A percentile compares a stretch with the other conserved stretches of the same genome.
Conservation (phyloP, 1,140 invertebrate species). For the Melanaphis sacchari region DNA sequence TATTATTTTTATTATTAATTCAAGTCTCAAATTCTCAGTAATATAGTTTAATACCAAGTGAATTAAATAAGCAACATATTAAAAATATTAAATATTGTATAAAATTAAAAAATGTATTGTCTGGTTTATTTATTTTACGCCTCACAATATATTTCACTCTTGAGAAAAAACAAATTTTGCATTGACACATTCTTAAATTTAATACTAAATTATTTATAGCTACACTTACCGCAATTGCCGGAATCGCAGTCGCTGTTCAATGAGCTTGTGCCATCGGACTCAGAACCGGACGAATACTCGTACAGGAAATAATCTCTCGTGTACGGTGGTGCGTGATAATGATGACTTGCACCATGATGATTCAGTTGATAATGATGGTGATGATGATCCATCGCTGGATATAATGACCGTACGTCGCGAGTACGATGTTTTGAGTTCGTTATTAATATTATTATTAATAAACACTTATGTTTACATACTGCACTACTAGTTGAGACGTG, state of each 20-base stretch:
- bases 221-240: slow-evolving; percentile 33
- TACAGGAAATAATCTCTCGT: slow-evolving; percentile 43
- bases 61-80: too few species aligned
- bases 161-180: too few species aligned
- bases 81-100: too few species aligned
- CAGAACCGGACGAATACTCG: slow-evolving; percentile 45
- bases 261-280: slow-evolving; percentile 38
- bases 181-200: background rate
- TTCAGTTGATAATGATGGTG: background rate
- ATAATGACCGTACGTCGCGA: background rate
- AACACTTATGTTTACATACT: background rate
- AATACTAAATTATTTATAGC: background rate
- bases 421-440: background rate
- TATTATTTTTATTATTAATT: too few species aligned
- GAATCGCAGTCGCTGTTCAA: slow-evolving; percentile 48
- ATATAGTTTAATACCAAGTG: too few species aligned
- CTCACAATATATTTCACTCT: too few species aligned
- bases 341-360: background rate
- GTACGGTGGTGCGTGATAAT: slow-evolving; percentile 17
- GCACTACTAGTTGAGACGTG: background rate
- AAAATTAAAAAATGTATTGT: too few species aligned
- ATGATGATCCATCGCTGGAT: slow-evolving; percentile 13
- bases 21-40: too few species aligned
- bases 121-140: too few species aligned
- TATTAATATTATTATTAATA: background rate